Evolutionary conservation across 2,113 vertebrate genomes (phyloP).

Genomic region (Cheilinus undulatus): DNA sequence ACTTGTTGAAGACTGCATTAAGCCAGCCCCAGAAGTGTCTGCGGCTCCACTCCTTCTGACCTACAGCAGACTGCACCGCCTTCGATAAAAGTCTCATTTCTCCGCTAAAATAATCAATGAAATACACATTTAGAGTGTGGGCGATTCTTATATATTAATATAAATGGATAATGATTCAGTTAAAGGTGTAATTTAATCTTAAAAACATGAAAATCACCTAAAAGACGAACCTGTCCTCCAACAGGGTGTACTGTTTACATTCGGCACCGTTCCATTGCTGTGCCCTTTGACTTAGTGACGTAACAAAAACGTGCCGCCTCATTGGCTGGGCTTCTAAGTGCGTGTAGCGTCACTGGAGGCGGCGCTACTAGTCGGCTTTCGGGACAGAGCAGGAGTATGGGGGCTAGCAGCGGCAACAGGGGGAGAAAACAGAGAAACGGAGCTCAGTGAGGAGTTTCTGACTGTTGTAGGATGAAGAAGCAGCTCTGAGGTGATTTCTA

Average conservation of each 20-base stretch:
- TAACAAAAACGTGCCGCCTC: background rate
- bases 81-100: slow-evolving; percentile 79
- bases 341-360: background rate
- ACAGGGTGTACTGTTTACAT: slow-evolving; percentile 49
- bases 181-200: background rate
- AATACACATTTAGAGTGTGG: background rate
- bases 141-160: background rate
- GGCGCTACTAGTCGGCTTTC: background rate
- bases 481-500: background rate
- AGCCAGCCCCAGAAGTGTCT: slow-evolving; percentile 96
- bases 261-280: slow-evolving; percentile 13
- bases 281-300: slow-evolving; percentile 35
- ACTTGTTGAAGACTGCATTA: slow-evolving; percentile 98
- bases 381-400: background rate
- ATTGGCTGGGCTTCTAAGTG: slow-evolving; percentile 62
- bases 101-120: slow-evolving; percentile 42
- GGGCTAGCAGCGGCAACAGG: background rate
- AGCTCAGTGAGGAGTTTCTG: background rate
- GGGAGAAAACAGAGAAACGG: background rate
- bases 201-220: background rate
- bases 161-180: background rate
- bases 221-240: slow-evolving; percentile 48
- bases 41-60: slow-evolving; percentile 54
- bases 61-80: slow-evolving; percentile 39
- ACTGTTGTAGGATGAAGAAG: slow-evolving; percentile 13